Conservation (phyloP, 2,113 vertebrate species). For the Hippocampus comes region DNA sequence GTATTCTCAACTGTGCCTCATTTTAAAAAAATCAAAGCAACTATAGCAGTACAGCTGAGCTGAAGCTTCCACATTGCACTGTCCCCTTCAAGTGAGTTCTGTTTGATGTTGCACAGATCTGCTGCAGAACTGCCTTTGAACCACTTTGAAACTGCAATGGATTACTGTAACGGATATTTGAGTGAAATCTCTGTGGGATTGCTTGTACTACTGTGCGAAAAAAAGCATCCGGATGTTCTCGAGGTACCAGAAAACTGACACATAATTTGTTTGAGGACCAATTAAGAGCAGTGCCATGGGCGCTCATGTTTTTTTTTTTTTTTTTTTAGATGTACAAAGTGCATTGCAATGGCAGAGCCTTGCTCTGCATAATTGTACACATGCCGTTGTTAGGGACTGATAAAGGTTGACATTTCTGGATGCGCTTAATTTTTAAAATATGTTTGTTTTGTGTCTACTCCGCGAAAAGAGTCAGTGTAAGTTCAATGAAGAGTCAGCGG, state of each 20-base stretch:
- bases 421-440: conserved; percentile 13
- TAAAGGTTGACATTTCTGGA: background rate
- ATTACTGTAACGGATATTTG: conserved; percentile 57
- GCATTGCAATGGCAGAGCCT: conserved; percentile 1
- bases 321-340: conserved; percentile 25
- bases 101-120: conserved; percentile 60
- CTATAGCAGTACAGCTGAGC: conserved; percentile 43
- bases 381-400: too few species aligned
- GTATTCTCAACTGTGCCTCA: conserved; percentile 40
- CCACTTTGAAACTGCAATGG: conserved; percentile 58
- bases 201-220: conserved; percentile 37
- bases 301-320: background rate
- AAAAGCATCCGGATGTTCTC: conserved; percentile 49
- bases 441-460: background rate
- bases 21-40: conserved; percentile 37
- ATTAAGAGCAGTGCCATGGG: conserved; percentile 4
- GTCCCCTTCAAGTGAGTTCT: conserved; percentile 41
- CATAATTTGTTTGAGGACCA: conserved; percentile 19
- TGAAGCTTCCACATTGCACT: conserved; percentile 45
- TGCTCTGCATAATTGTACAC: too few species aligned
- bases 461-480: background rate
- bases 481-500: conserved; percentile 35
- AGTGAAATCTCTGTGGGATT: conserved; percentile 52
- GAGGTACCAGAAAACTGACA: conserved; percentile 32
- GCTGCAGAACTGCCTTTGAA: conserved; percentile 63